Conservation (phyloP, 2,797 vertebrate genomes). For the Sebastolobus altivelis region DNA sequence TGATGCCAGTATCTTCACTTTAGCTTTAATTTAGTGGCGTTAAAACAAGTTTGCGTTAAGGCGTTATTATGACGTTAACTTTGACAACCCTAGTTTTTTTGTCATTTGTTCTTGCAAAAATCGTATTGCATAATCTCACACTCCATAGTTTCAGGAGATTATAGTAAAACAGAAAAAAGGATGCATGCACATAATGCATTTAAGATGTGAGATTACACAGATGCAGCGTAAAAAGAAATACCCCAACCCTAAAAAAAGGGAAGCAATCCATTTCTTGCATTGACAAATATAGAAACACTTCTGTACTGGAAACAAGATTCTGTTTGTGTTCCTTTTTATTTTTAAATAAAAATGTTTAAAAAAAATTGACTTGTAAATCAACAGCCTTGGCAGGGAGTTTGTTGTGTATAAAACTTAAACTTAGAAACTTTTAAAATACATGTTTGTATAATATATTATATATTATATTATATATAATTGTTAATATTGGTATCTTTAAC, state of each 20-base stretch:
- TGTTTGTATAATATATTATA: too few relatives aligned
- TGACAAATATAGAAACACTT: constrained; percentile 24
- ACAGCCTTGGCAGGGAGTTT: neutral
- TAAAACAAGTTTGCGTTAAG: too few relatives aligned
- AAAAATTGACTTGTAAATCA: neutral
- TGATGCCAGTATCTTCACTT: too few relatives aligned
- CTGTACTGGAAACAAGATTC: constrained; percentile 5
- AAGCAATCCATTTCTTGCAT: constrained; percentile 12
- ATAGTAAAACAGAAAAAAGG: too few relatives aligned
- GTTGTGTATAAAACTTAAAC: neutral
- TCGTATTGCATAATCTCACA: too few relatives aligned
- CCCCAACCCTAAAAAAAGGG: neutral
- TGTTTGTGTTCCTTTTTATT: neutral
- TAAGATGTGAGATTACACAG: neutral
- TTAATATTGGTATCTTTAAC: neutral
- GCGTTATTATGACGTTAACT: too few relatives aligned
- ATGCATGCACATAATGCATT: neutral
- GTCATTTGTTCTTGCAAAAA: neutral
- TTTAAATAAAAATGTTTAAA: neutral
- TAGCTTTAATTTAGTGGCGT: too few relatives aligned
- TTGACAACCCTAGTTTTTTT: too few relatives aligned
- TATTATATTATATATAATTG: too few relatives aligned
- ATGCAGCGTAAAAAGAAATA: neutral
- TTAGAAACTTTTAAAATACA: too few relatives aligned
- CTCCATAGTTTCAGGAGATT: too few relatives aligned